Base-by-base conservation (phyloP, 2,888 invertebrate genomes). In the Lochmaea capreae region DNA sequence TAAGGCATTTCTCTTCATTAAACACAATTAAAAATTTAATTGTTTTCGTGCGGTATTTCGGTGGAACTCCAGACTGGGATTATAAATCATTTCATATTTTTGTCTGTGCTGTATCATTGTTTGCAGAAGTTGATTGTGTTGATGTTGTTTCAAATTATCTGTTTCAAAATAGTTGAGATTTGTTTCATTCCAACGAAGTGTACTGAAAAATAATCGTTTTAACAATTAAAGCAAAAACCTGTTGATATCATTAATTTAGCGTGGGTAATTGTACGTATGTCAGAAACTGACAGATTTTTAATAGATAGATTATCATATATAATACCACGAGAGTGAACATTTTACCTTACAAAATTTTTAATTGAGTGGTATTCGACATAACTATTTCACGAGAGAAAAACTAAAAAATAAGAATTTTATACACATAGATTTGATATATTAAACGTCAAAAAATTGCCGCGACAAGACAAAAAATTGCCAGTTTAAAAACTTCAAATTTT, bases 21-120 rank as follows among this genome's bases (percentile, higher is more conserved):
- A 59, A 67, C 46, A 46, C 59, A 58, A 67, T 67, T 67, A 58
- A 67, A 67, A 43, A 67, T 18, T 43, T 67, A 67, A 67, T 67
- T 59, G 43, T 67, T 43, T 58, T 58, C n/a, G 22, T 58, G 67
- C 54, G 57, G 67, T 39, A 54, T 43, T 67, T 57, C 14, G 14
- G 58, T 42, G n/a, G 16, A 58, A 33, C 67, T 46, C 22, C 26
- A n/a, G 26, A 67, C 42, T 22, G 67, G 22, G 67, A 39, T 67
- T 58, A 67, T 67, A 67, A 67, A 67, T 67, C 57, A 67, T 72
- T 43, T 63, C 62, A 42, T 42, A 63, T 43, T 42, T 63, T 63
- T 63, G 62, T 63, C 43, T 63, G 62, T 18, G 18, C 62, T 63
- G 62, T 63, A 63, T 63, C 62, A 63, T 63, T 63, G 62, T 63